Evolutionary conservation across 2,888 invertebrate species (phyloP), one percentile per base, ranked within the genome.

Genomic region (Ctenicera cuprea): DNA sequence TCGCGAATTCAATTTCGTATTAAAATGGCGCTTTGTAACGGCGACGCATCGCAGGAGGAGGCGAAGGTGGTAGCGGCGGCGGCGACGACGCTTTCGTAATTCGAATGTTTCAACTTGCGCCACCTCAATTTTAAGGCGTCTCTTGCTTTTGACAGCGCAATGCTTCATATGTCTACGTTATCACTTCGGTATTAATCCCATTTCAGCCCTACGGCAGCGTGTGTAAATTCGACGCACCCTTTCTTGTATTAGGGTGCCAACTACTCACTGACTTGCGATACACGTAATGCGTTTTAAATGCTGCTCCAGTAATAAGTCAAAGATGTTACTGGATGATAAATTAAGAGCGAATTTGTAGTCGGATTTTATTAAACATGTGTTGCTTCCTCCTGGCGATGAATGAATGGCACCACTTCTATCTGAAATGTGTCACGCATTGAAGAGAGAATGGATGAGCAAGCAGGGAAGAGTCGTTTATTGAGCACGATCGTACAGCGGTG

Each of bases 1-100:
- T 82, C 82, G 79, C 79, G 84, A 85, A 86, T 85, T 84, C 84
- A 86, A 86, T 86, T 85, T 85, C 81, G 81, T 77, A 83, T 84
- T 85, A 84, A 84, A 84, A 83, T 83, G 78, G 84, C 81, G 84
- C 83, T 82, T 83, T 83, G 82, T 82, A 80, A 80, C 78, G 75
- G 77, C 79, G 77, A 78, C 77, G 79, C 81, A 81, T 71, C 75
- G 80, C 79, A 79, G 82, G 80, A 79, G 82, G 80, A 78, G 82
- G 81, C 79, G 80, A 75, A 79, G 82, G 80, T 26, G 26, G 26
- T 78, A 82, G 81, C 79, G 80, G 76, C 80, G 78, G 80, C 75
- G 81, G 78, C 78, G 82, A 80, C 79, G 80, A 73, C 80, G 78
- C 80, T 76, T 77, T 62, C 76, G 77, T 79, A 79, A 80, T 81